Conservation (phyloP, 2,797 vertebrate species). For the Adrianichthys oophorus region DNA sequence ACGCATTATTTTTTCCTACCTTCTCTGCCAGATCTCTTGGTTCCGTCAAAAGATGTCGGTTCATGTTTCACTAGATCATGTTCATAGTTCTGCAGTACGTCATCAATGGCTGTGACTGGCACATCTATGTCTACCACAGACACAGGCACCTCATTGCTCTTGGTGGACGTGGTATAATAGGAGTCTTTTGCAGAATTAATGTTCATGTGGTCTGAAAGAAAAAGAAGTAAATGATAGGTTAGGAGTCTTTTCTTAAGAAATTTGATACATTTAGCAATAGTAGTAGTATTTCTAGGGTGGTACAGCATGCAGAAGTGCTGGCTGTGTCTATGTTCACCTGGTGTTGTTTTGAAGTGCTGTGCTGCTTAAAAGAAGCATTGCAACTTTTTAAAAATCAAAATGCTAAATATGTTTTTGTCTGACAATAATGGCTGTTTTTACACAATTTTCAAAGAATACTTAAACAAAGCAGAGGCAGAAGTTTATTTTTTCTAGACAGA, state of each 20-base stretch:
- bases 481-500: no score
- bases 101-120: constrained; percentile 92
- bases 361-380: no score
- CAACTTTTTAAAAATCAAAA: no score
- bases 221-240: neutral
- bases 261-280: neutral
- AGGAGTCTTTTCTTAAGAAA: neutral
- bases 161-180: constrained; percentile 39
- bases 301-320: no score
- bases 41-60: constrained; percentile 28
- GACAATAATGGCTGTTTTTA: no score
- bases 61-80: constrained; percentile 42
- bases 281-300: no score
- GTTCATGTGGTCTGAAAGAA: constrained; percentile 66
- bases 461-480: no score
- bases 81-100: constrained; percentile 75
- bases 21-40: constrained; percentile 48
- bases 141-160: constrained; percentile 42
- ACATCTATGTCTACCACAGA: constrained; percentile 76
- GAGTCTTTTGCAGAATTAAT: constrained; percentile 46
- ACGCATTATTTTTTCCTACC: constrained; percentile 31
- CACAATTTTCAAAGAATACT: no score
- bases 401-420: no score
- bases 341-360: no score
- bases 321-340: no score